Base-by-base conservation (phyloP, 2,797 vertebrate genomes). In the Cirrhinus molitorella region DNA sequence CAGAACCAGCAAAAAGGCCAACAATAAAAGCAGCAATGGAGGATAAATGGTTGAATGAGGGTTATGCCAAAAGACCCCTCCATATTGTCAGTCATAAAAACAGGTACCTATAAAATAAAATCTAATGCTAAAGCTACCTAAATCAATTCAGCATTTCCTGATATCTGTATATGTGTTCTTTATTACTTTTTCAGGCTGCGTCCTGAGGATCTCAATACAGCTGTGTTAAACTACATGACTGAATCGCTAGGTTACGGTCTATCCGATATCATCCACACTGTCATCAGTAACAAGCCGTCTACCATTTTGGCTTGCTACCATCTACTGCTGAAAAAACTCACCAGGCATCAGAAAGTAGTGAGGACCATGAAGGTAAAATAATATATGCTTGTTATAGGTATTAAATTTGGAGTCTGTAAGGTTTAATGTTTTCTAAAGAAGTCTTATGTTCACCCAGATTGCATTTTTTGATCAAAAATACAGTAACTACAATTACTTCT, bases 301-400 rank as follows among this genome's bases (percentile, higher is more conserved):
- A 87, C 95, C 92, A 90, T 95, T 91, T 94, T 94, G 93, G 94
- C 96, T 84, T 94, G 94, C 45, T 96, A 97, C 61, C 96, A 93
- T 85, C 93, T 96, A 84, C 91, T 97, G 87, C 89, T 96, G 83
- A 94, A 93, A 91, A 97, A 96, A 88, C 90, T 96, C 45, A 88
- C 86, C 87, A 93, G 93, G 80, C 93, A 91, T 80, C 94, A 95
- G 88, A 96, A 92, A 86, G 91, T 92, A 79, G 0, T 1, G 75
- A 95, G 91, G 86, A 85, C 85, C 85, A 77, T 73, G 75, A 95
- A 96, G 95, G 95, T 97, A 80, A 89, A 89, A 63, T 17, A 17
- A 49, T 55, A 31, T 40, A 11, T 3, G 21, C 55, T 57, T 23
- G n/a, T 23, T 23, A 12, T 61, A 8, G 66, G 76, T 7, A 25